A percentile compares a stretch with the other conserved stretches of the same genome.
These are phyloP conservation scores for Glyptemys insculpta DNA, from an alignment of 2,797 vertebrate genomes.

Conservation along the genomic window DNA sequence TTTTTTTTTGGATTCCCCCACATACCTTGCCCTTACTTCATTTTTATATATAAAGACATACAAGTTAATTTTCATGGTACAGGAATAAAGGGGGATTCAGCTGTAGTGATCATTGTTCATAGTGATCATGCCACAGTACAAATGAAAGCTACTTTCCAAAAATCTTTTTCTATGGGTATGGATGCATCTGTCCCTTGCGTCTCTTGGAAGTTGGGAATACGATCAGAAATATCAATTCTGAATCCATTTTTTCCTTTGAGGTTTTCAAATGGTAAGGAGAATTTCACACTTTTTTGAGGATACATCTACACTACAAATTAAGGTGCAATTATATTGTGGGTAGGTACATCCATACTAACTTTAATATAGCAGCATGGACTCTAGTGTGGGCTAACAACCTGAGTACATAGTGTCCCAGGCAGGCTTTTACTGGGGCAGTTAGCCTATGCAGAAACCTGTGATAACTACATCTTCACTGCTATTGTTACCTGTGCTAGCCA, in stretches of 20 bases:
- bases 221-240: neutral
- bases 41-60: neutral
- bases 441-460: neutral
- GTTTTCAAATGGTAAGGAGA: conserved; percentile 17
- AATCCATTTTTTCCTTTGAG: neutral
- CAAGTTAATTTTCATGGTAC: neutral
- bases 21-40: neutral
- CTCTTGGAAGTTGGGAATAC: neutral
- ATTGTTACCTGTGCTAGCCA: neutral
- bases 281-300: conserved; percentile 12
- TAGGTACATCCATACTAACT: neutral
- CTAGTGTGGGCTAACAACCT: neutral
- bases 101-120: neutral
- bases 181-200: neutral
- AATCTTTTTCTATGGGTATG: neutral
- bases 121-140: neutral
- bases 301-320: neutral
- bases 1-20: neutral
- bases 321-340: neutral
- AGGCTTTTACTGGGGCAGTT: neutral
- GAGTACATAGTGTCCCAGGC: neutral
- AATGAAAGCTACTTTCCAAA: neutral
- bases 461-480: neutral
- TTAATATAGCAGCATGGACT: neutral
- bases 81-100: neutral